These are phyloP conservation scores for Mormyrus iriodes DNA, from an alignment of 2,113 vertebrate species.

Conservation along the genomic window DNA sequence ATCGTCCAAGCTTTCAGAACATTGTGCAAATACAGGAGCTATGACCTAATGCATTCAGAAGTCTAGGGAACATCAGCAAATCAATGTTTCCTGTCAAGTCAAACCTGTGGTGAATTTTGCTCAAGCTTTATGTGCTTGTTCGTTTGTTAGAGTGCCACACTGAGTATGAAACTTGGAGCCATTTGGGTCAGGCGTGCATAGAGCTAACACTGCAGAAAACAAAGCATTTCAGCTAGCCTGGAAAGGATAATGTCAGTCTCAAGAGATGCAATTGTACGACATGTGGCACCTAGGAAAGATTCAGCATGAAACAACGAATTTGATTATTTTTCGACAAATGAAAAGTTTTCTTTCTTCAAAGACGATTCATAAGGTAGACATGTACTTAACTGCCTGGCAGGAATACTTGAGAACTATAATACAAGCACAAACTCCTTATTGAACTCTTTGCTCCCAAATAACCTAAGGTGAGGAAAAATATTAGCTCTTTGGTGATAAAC, in stretches of 20 bases:
- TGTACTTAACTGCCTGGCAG: neutral
- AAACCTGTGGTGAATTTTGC: neutral
- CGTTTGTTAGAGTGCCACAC: neutral
- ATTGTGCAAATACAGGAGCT: neutral
- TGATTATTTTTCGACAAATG: neutral
- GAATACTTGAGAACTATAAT: neutral
- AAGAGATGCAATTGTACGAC: neutral
- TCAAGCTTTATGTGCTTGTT: neutral
- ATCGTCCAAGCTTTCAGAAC: neutral
- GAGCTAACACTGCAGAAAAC: neutral
- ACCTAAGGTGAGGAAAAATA: neutral
- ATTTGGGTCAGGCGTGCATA: neutral
- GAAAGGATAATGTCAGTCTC: neutral
- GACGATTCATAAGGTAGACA: neutral
- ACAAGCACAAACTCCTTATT: neutral
- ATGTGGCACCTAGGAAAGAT: neutral
- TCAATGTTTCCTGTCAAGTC: neutral
- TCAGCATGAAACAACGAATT: neutral
- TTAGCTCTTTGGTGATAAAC: neutral
- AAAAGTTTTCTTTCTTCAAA: neutral
- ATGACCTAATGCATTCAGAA: neutral
- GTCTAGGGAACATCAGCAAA: neutral
- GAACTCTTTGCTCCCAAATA: neutral
- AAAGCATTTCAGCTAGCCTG: neutral
- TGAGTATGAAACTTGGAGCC: neutral